Percentiles rank a stretch among this genome's conserved stretches.
phyloP scores from a whole-genome alignment of 1,140 invertebrate species.

The Drosophila insularis region DNA sequence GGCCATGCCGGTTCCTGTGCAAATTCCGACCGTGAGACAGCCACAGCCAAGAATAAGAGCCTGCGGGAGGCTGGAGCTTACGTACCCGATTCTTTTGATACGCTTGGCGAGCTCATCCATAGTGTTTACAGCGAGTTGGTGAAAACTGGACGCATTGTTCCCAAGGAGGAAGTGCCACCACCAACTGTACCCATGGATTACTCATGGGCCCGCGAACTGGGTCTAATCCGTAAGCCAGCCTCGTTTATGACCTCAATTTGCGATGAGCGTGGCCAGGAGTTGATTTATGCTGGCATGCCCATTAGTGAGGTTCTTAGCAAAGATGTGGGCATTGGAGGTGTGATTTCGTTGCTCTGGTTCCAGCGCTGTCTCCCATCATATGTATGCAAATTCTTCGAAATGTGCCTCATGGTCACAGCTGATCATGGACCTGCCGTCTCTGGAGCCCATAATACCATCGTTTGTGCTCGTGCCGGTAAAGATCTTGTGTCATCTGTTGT shows the following conservation, averaged over 20 bases:
- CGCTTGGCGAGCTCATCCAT: constrained; percentile 88
- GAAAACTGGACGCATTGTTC: constrained; percentile 91
- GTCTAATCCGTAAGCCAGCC: constrained; percentile 98
- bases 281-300: constrained; percentile 99
- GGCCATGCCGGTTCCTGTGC: constrained; percentile 99
- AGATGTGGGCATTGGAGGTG: constrained; percentile 97
- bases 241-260: constrained; percentile 99
- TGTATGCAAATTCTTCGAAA: constrained; percentile 99
- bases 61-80: constrained; percentile 92
- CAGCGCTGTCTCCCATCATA: constrained; percentile 96
- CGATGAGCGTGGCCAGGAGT: constrained; percentile 98
- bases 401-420: constrained; percentile 99
- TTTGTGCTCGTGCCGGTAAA: constrained; percentile 99
- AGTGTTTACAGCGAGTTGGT: constrained; percentile 92
- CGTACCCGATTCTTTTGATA: constrained; percentile 97
- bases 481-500: constrained; percentile 99
- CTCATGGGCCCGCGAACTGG: constrained; percentile 98
- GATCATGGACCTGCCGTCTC: constrained; percentile 99
- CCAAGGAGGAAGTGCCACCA: constrained; percentile 95
- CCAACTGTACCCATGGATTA: constrained; percentile 99
- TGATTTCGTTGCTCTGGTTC: constrained; percentile 99
- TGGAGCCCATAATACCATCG: constrained; percentile 99
- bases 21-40: constrained; percentile 97
- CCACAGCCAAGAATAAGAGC: constrained; percentile 95
- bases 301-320: constrained; percentile 96